Percentiles rank a stretch among this genome's conserved stretches.
These are phyloP conservation scores for Steinernema scapterisci DNA, from an alignment of 2,888 invertebrate genomes.

Conservation along the genomic window DNA sequence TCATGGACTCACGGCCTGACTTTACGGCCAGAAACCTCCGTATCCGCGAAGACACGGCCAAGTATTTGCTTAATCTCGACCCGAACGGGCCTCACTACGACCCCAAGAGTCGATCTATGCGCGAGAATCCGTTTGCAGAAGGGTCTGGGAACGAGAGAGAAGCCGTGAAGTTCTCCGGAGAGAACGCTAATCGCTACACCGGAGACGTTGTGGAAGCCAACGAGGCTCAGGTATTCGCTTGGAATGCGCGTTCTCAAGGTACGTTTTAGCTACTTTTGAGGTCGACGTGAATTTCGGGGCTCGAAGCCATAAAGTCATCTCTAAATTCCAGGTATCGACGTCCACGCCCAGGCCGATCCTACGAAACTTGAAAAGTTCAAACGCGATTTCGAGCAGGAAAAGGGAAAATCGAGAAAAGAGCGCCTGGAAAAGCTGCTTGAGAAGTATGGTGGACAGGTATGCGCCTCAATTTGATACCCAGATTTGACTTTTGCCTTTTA, in stretches of 20 bases:
- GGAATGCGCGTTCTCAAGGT: conserved; percentile 62
- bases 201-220: conserved; percentile 92
- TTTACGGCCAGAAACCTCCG: conserved; percentile 97
- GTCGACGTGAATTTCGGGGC: neutral
- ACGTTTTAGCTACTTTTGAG: too few relatives aligned
- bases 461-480: neutral
- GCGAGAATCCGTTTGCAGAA: conserved; percentile 85
- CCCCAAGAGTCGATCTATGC: conserved; percentile 97
- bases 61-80: conserved; percentile 93
- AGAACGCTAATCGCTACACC: conserved; percentile 89
- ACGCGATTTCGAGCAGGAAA: conserved; percentile 85
- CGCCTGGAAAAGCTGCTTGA: conserved; percentile 80
- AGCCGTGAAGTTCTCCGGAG: conserved; percentile 78
- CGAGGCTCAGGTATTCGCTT: conserved; percentile 76
- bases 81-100: conserved; percentile 98
- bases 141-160: conserved; percentile 63
- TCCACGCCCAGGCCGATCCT: conserved; percentile 93
- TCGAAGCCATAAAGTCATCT: too few relatives aligned
- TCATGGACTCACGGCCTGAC: conserved; percentile 97
- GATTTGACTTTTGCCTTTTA: conserved; percentile 64
- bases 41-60: conserved; percentile 97
- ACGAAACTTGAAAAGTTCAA: conserved; percentile 91
- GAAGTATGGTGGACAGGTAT: conserved; percentile 81
- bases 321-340: conserved; percentile 74
- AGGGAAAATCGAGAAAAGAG: conserved; percentile 84